Conservation (phyloP, 2,113 vertebrate genomes). For the Gambusia holbrooki region DNA sequence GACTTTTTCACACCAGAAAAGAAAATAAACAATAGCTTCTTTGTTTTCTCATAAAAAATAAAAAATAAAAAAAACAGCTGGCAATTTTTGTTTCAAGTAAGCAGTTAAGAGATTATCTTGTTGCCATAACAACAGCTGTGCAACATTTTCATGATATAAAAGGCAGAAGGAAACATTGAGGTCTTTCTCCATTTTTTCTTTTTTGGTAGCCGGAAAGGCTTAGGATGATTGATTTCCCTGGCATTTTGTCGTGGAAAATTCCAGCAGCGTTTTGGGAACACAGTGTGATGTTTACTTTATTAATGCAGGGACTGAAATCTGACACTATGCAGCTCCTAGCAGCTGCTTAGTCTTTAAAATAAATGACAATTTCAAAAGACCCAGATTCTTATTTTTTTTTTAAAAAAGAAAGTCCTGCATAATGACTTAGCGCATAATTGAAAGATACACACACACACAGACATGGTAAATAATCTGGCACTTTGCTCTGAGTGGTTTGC, state of each 20-base stretch:
- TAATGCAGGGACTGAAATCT: not conserved
- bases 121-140: constrained; percentile 17
- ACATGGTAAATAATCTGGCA: constrained; percentile 51
- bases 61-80: not conserved
- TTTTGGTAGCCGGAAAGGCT: not conserved
- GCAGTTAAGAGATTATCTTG: not conserved
- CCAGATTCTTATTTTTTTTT: not conserved
- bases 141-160: constrained; percentile 4
- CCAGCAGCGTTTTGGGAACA: not conserved
- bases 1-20: not conserved
- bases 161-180: constrained; percentile 1
- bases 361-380: not conserved
- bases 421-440: no score
- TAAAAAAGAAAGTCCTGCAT: not conserved
- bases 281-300: not conserved
- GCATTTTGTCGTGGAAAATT: not conserved
- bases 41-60: not conserved
- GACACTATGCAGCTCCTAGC: not conserved
- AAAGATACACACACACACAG: no score
- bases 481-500: constrained; percentile 24
- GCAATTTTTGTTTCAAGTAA: not conserved
- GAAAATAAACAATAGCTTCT: not conserved
- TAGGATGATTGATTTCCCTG: not conserved
- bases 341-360: not conserved
- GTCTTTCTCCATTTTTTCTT: not conserved